Base-by-base conservation (phyloP, 1,140 invertebrate genomes). In the Leptoteleia sp. region DNA sequence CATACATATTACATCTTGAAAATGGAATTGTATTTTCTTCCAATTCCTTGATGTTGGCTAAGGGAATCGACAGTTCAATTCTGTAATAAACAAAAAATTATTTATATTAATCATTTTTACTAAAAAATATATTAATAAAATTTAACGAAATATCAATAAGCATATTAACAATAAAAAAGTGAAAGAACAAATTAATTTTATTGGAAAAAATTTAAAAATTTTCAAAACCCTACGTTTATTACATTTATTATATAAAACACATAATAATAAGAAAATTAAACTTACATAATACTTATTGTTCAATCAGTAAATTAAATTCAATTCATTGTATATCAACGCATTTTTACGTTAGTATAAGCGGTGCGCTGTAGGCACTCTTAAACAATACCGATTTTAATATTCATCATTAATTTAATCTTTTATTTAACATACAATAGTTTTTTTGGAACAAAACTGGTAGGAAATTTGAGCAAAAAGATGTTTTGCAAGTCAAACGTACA, bases 1-100 rank as follows among this genome's bases (percentile, higher is more conserved):
- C 91, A 83, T 95, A 96, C 91, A 94, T 93, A 1, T 83, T 84
- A 82, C 95, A 96, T 86, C 89, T 92, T 65, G 91, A 91, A 79
- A 89, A 92, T 12, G 88, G 85, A 0, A 91, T 92, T 11, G 91
- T 88, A 3, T 87, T 88, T 29, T 90, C 89, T 37, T 77, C 68
- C 8, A 86, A 12, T 72, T 88, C 86, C 9, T 83, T 71, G 0
- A 8, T 17, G 12, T 79, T 84, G 0, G 88, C 84, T n/a, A 76
- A 62, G 76, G 94, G 94, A 79, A 94, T 93, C 2, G 93, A 93
- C 35, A 94, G 81, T 1, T 87, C 83, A 62, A 92, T 91, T 76
- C 93, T 94, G 84, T 0, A 59, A 59, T 42, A 27, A 35, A 4
- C 4, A 35, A 5, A 3, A 0, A 13, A 5, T 35, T 3, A 35